Evolutionary conservation across 2,797 vertebrate genomes (phyloP), one percentile per base, ranked within the genome.

Genomic region (Garrulus glandarius): DNA sequence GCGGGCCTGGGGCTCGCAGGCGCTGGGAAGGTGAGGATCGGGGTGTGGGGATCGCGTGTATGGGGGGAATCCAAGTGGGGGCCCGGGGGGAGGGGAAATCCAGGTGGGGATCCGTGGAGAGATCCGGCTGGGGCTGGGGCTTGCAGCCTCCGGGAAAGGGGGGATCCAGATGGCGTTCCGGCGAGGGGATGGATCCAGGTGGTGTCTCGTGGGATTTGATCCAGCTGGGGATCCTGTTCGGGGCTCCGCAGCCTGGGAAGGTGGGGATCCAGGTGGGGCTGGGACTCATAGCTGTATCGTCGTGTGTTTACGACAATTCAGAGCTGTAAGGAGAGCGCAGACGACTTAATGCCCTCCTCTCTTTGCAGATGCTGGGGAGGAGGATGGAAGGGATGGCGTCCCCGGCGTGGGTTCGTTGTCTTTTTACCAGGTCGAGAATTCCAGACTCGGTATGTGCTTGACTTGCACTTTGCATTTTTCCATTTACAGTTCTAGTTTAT

Each of bases 401-500:
- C 4, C 15, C 75, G 6, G 20, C 21, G 3, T 98, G 97, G 97
- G 87, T 89, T 93, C 98, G 98, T 56, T 97, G 97, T 85, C 98
- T 97, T 70, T 98, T 98, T 85, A 98, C 98, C 47, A 98, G 13
- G 52, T 97, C 98, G 37, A 98, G 96, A 78, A 96, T 98, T 96
- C 98, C 98, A 55, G 96, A 97, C 43, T 95, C 92, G 95, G 98
- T 98, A 98, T 79, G 98, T 71, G 43, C 34, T 63, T 77, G 22
- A 23, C n/a, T 80, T 65, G 7, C 7, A 6, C 43, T n/a, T 29
- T 20, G 16, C 7, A 1, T 37, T 47, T 89, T 68, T 61, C 43
- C 15, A 2, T 37, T 59, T 82, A 19, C 13, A 3, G 27, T 65
- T 84, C 57, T 44, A 49, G 27, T 36, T 76, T 74, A 6, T 55